A percentile compares a stretch with the other conserved stretches of the same genome.
Conservation (phyloP, 2,888 invertebrate species). For the Trissonchulus sp. region DNA sequence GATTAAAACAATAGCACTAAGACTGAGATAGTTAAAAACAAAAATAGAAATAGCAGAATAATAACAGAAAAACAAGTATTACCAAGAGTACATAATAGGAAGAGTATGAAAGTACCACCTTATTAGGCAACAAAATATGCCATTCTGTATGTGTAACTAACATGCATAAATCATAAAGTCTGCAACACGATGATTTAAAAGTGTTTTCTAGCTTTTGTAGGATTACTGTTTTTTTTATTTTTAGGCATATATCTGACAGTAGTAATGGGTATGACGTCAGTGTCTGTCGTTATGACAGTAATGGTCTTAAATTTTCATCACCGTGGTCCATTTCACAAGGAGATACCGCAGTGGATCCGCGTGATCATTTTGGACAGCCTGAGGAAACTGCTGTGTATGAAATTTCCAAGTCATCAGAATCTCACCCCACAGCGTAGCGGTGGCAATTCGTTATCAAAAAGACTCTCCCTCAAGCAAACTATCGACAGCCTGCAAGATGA, state of each 20-base stretch:
- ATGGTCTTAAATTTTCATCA: constrained; percentile 60
- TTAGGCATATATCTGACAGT: constrained; percentile 60
- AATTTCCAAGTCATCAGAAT: constrained; percentile 35
- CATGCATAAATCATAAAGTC: too few species aligned
- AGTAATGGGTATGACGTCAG: constrained; percentile 61
- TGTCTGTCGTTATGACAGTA: constrained; percentile 55
- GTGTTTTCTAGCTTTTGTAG: too few species aligned
- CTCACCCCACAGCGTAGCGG: neutral
- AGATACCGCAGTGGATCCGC: constrained; percentile 57
- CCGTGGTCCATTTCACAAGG: constrained; percentile 57
- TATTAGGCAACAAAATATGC: too few species aligned
- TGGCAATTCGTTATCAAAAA: constrained; percentile 34
- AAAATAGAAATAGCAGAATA: too few species aligned
- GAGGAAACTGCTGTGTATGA: constrained; percentile 41
- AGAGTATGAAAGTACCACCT: too few species aligned
- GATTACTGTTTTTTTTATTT: too few species aligned
- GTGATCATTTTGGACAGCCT: constrained; percentile 46
- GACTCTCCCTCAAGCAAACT: constrained; percentile 51
- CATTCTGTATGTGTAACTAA: too few species aligned
- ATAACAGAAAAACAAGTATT: too few species aligned
- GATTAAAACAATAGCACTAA: too few species aligned
- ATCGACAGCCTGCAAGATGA: constrained; percentile 53
- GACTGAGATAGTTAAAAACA: too few species aligned
- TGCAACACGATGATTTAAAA: too few species aligned
- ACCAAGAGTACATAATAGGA: too few species aligned